Evolutionary conservation across 2,797 vertebrate species (phyloP), one percentile per base, ranked within the genome.

Genomic region (Neopelma chrysocephalum): DNA sequence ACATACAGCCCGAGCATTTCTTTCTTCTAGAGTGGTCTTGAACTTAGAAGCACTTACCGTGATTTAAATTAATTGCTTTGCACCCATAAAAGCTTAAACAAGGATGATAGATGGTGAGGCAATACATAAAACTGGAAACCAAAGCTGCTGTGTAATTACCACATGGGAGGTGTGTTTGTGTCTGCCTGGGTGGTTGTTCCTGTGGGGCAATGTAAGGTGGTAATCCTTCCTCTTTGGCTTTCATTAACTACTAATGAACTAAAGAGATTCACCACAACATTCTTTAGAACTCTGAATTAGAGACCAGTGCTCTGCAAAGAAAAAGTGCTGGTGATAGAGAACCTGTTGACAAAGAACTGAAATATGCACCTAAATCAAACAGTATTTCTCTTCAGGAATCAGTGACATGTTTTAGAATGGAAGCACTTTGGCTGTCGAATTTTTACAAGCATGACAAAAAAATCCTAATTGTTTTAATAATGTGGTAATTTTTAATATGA

Each of bases 131-230:
- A 87, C 29, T 77, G 34, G 69, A 50, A 81, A n/a, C 13, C 29
- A 77, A 72, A 80, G 50, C 19, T 58, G 60, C 64, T 72, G 3
- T 83, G 42, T 71, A 62, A 87, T 90, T 71, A 66, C 36, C 57
- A 23, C 31, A 20, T 61, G 48, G 43, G 58, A 68, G 53, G 48
- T 72, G 79, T 66, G n/a, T 60, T 82, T 87, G 31, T 56, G 71
- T 83, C 79, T 90, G 64, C 73, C 43, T 83, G 64, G 53, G 90
- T 94, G 73, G 82, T 87, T 94, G 43, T 47, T 92, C 73, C 73
- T 76, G 43, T 87, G 93, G 80, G 69, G 73, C 64, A 53, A 17
- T 42, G 43, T 17, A 61, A 21, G 15, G 56, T 43, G 61, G 42
- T 50, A 70, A 70, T 79, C 47, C 51, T 70, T 89, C 57, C 20